phyloP scores from a whole-genome alignment of 2,888 invertebrate species.

The Erebia epiphron region DNA sequence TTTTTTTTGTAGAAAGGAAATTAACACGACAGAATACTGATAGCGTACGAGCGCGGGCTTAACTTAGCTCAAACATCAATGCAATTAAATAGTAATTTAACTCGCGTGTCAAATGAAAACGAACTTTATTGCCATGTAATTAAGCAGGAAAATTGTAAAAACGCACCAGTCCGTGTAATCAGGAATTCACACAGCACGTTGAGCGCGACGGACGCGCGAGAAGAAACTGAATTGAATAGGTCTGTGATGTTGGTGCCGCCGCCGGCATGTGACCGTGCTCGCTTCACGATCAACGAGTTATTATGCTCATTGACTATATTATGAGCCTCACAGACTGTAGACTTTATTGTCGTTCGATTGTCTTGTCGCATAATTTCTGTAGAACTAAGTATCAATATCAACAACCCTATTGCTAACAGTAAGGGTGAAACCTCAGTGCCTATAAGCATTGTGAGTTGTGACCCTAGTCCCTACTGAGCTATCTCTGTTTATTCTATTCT shows the following conservation, averaged over 20 bases:
- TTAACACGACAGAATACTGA: conserved; percentile 24
- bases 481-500: no score
- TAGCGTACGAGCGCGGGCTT: conserved; percentile 27
- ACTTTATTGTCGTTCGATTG: background rate
- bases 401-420: no score
- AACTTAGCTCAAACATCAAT: conserved; percentile 18
- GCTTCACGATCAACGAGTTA: conserved; percentile 52
- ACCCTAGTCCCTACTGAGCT: no score
- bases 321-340: background rate
- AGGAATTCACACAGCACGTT: conserved; percentile 55
- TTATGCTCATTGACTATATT: conserved; percentile 46
- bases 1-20: conserved; percentile 23
- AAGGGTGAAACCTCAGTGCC: no score
- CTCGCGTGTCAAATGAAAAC: conserved; percentile 16
- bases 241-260: conserved; percentile 65
- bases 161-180: conserved; percentile 66
- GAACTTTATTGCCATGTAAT: conserved; percentile 3
- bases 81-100: conserved; percentile 17
- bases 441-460: no score
- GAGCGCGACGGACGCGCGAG: conserved; percentile 67
- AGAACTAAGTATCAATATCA: no score
- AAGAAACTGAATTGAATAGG: conserved; percentile 58
- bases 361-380: background rate
- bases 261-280: conserved; percentile 67
- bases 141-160: conserved; percentile 25